Evolutionary conservation across 1,140 invertebrate species (phyloP), one percentile per base, ranked within the genome.

Genomic region (Saccostrea cuccullata): DNA sequence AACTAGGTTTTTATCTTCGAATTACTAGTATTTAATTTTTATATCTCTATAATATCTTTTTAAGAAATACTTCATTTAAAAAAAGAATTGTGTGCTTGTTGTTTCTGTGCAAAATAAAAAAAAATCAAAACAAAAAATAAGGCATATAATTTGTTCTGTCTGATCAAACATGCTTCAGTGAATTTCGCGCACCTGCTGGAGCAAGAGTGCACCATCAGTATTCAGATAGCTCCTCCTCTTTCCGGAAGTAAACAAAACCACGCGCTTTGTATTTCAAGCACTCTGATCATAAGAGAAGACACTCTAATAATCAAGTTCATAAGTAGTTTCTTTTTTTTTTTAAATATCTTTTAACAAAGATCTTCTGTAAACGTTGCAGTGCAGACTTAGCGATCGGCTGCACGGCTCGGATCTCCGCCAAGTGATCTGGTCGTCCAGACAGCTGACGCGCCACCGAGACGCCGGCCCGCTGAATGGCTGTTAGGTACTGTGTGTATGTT

Each of bases 391-490:
- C 26, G 30, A 77, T 77, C 70, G 70, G 30, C 70, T 30, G 26
- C 70, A 30, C 70, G 70, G 70, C 30, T 77, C 70, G 70, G 70
- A 77, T 26, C 11, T 77, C 30, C 70, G 70, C 70, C 70, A 77
- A 77, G 23, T 77, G 70, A 77, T 77, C 70, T 77, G 23, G 8
- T 40, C 36, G 47, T 2, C 82, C 40, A 84, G 82, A 84, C 82
- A 84, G 11, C 47, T 55, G 82, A 55, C 82, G 40, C 40, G 82
- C 12, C 82, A 84, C 20, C 82, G 82, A 36, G 82, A 26, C 82
- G 82, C 82, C 82, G 82, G 55, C 82, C 40, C 70, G 70, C 70
- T 77, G 70, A 77, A 77, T 77, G 70, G 70, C 70, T 77, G 70
- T 77, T 77, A 77, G 70, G 70, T 77, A 77, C 70, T 36, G 70